Conservation (phyloP, 2,888 invertebrate genomes). For the Dasypolia templi region DNA sequence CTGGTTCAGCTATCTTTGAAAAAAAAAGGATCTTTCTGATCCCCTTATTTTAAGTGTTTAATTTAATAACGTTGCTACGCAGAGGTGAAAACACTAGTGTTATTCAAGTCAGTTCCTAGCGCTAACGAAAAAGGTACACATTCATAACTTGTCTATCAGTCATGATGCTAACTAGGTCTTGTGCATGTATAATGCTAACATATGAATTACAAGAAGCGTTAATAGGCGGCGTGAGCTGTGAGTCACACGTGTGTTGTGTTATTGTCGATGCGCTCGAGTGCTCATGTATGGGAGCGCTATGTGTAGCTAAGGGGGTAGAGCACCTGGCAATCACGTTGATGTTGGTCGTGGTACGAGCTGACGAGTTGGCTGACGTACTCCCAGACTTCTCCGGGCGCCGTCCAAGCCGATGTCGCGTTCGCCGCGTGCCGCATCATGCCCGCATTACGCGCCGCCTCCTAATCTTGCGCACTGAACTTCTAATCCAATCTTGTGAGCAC, state of each 20-base stretch:
- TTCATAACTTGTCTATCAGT: conserved; percentile 70
- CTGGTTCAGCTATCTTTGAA: neutral
- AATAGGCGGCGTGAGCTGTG: conserved; percentile 73
- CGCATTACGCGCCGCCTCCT: conserved; percentile 78
- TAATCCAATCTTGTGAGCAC: conserved; percentile 62
- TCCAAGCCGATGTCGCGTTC: conserved; percentile 86
- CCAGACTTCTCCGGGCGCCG: conserved; percentile 91
- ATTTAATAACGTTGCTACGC: neutral
- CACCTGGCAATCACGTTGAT: conserved; percentile 89
- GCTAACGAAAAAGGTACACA: conserved; percentile 27
- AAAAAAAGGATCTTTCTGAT: neutral
- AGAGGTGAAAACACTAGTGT: neutral
- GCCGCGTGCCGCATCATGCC: conserved; percentile 90
- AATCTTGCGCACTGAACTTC: conserved; percentile 51
- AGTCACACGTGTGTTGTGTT: conserved; percentile 79
- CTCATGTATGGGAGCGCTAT: conserved; percentile 51
- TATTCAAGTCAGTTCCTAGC: conserved; percentile 6
- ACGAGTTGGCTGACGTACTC: conserved; percentile 92
- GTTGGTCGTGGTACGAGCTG: conserved; percentile 91
- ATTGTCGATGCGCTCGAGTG: conserved; percentile 74
- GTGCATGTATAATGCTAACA: conserved; percentile 79
- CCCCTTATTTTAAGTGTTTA: neutral
- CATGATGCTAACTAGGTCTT: conserved; percentile 78
- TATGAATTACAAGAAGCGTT: conserved; percentile 79
- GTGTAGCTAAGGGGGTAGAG: conserved; percentile 49